These are phyloP conservation scores for Platysternon megacephalum DNA, from an alignment of 2,113 vertebrate species.

Conservation along the genomic window DNA sequence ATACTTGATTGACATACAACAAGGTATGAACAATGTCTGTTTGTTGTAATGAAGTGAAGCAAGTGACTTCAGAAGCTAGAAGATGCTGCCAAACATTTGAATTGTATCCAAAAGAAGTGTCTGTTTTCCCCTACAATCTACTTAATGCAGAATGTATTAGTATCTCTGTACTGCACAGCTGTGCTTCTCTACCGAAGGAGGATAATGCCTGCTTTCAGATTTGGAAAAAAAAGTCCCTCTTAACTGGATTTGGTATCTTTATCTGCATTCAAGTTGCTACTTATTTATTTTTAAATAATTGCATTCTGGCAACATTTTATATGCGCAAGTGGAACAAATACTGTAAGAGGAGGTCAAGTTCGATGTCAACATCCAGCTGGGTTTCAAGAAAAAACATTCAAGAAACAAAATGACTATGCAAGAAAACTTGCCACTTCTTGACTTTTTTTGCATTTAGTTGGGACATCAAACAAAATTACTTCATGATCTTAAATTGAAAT, in stretches of 20 bases:
- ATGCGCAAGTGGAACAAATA: not conserved
- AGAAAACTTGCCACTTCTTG: not conserved
- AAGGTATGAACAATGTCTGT: conserved; percentile 55
- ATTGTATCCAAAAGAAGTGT: conserved; percentile 55
- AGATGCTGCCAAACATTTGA: conserved; percentile 59
- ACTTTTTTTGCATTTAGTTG: not conserved
- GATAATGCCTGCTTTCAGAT: conserved; percentile 50
- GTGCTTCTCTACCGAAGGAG: conserved; percentile 51
- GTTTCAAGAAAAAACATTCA: not conserved
- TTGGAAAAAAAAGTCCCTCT: conserved; percentile 25
- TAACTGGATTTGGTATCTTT: conserved; percentile 64
- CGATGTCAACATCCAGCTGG: not conserved
- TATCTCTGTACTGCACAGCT: conserved; percentile 59
- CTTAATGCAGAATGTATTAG: conserved; percentile 54
- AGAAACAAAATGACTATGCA: not conserved
- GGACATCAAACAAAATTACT: not conserved
- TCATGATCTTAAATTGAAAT: not conserved
- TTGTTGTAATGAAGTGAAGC: conserved; percentile 49
- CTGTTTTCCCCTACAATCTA: conserved; percentile 60
- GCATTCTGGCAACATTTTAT: conserved; percentile 32
- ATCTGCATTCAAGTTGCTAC: conserved; percentile 55
- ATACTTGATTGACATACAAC: conserved; percentile 45
- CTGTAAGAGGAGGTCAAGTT: conserved; percentile 3
- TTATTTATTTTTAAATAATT: conserved; percentile 59
- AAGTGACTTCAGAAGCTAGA: conserved; percentile 64